Evolutionary conservation across 2,113 vertebrate species (phyloP).

Genomic region (Dicentrarchus labrax): DNA sequence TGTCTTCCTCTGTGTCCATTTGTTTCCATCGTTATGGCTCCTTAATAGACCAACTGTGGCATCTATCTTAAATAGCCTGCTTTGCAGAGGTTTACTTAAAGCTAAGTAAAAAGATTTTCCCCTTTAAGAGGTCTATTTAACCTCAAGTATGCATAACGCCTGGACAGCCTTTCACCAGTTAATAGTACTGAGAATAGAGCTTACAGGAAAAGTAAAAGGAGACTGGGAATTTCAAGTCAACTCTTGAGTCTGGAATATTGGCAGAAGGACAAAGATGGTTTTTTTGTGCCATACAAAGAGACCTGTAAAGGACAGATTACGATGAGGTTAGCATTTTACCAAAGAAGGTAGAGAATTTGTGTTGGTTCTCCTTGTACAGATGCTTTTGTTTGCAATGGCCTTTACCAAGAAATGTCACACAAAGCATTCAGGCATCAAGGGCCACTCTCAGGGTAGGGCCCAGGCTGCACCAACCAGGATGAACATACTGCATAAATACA

Average conservation of each 20-base stretch:
- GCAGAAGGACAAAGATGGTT: background rate
- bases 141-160: conserved; percentile 38
- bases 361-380: conserved; percentile 55
- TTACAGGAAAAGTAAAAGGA: conserved; percentile 37
- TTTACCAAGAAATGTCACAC: conserved; percentile 80
- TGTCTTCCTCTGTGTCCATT: conserved; percentile 60
- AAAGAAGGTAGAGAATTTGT: conserved; percentile 40
- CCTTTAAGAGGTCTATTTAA: conserved; percentile 54
- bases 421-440: conserved; percentile 62
- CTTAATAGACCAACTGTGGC: conserved; percentile 65
- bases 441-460: conserved; percentile 54
- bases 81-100: conserved; percentile 51
- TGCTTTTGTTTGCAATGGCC: conserved; percentile 77
- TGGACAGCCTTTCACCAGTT: conserved; percentile 33
- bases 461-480: conserved; percentile 24
- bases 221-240: conserved; percentile 10
- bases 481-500: conserved; percentile 1
- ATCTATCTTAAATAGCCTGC: conserved; percentile 53
- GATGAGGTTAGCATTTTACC: conserved; percentile 29
- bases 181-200: conserved; percentile 31
- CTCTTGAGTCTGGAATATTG: conserved; percentile 18
- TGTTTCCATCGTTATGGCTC: conserved; percentile 60
- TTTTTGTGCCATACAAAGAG: conserved; percentile 20
- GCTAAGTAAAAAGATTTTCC: conserved; percentile 44
- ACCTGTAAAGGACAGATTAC: conserved; percentile 23